Base-by-base conservation (phyloP, 23 tunicate genomes). In the Halocynthia aurantium region DNA sequence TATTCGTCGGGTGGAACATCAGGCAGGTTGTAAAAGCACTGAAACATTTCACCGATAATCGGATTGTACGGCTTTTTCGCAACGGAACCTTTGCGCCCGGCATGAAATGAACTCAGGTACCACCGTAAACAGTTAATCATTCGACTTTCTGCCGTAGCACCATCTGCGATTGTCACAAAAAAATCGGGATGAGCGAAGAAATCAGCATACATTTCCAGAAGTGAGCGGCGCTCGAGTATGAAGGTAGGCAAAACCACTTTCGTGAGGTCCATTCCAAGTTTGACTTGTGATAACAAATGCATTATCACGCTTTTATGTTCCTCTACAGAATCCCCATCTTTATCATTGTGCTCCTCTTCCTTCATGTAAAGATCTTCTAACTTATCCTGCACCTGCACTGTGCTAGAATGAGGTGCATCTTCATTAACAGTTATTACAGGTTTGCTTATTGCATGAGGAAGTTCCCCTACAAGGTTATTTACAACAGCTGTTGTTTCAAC, bases 61-160 rank as follows among this genome's bases (percentile, higher is more conserved):
- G 99, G 99, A 70, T 94, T 94, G 84, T 94, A 94, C 12, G 99
- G 99, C 63, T 94, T 94, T 77, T 94, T 94, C 7, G 99, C 99
- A 52, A 88, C 91, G 5, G 99, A 84, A 72, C 95, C 86, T 82
- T 94, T 80, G 67, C 99, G 70, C 1, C 99, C 99, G 13, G 99
- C 99, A 12, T 88, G 64, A 57, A 94, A 94, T 4, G 95, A 84
- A 74, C 95, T 94, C 71, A 94, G 84, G 62, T 94, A 94, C 72
- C 94, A 94, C 12, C 84, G 73, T 22, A 94, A 72, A 58, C 80
- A 72, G 49, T 84, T 84, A n/a, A 94, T 64, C 95, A 94, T 88
- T 67, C 99, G 70, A 61, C 76, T 87, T 50, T 85, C 84, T 7
- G 95, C 66, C 10, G 99, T 94, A 18, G 85, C 60, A n/a, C 81